phyloP scores from a whole-genome alignment of 2,797 vertebrate species.

The Sitta carolinensis region DNA sequence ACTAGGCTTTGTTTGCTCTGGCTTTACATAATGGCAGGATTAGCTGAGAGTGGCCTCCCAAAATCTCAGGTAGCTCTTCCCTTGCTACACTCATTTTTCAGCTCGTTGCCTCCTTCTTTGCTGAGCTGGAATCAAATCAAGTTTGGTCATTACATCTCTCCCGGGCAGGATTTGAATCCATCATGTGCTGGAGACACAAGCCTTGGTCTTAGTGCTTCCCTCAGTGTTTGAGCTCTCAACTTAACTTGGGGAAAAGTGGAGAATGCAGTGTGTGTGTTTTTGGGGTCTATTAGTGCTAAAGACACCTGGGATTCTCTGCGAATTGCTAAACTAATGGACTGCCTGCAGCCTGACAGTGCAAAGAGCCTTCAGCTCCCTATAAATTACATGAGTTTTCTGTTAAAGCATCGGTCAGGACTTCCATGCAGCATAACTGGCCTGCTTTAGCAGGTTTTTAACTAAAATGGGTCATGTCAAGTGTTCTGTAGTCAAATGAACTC shows the following conservation, averaged over 20 bases:
- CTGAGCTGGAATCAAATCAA: neutral
- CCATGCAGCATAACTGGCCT: neutral
- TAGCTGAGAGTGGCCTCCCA: neutral
- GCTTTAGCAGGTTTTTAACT: neutral
- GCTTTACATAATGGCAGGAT: neutral
- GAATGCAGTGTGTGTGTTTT: neutral
- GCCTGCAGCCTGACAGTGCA: neutral
- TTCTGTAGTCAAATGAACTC: neutral
- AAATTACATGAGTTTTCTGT: neutral
- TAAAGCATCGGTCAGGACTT: neutral
- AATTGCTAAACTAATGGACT: neutral
- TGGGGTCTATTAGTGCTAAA: neutral
- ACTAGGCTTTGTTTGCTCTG: neutral
- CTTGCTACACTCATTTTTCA: neutral
- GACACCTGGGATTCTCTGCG: neutral
- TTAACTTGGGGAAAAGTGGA: neutral
- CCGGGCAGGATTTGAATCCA: neutral
- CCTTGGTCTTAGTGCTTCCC: neutral
- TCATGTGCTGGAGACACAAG: neutral
- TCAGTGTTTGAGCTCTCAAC: neutral
- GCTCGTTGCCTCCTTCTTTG: neutral
- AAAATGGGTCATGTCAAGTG: rapidly evolving
- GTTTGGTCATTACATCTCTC: neutral
- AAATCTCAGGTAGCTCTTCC: neutral
- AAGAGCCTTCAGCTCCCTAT: neutral